These are phyloP conservation scores for Atta colombica DNA, from an alignment of 1,140 invertebrate genomes.

Conservation along the genomic window DNA sequence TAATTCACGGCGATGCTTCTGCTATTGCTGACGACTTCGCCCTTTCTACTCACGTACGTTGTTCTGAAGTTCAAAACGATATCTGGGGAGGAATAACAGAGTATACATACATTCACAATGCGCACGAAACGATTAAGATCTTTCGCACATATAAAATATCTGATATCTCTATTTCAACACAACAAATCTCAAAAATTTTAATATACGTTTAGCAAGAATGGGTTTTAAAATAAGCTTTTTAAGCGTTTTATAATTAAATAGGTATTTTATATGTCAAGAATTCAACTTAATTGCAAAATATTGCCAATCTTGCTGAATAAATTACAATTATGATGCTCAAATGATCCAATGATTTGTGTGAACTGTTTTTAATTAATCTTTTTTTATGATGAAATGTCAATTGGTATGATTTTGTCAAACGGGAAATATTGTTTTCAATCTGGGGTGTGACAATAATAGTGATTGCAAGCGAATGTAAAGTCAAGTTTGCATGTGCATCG, in stretches of 20 bases:
- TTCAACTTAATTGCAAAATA: background rate
- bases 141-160: background rate
- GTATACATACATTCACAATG: constrained; percentile 9
- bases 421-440: background rate
- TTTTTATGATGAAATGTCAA: background rate
- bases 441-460: constrained; percentile 8
- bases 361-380: background rate
- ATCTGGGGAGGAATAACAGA: constrained; percentile 90
- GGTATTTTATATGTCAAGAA: background rate
- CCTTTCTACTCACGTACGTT: constrained; percentile 99
- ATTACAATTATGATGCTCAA: background rate
- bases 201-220: background rate
- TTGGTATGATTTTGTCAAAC: background rate
- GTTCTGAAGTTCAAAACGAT: constrained; percentile 99
- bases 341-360: too few species aligned
- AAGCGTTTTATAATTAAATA: background rate
- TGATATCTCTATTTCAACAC: background rate
- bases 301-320: background rate
- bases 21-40: constrained; percentile 98
- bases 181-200: background rate
- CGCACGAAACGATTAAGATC: background rate
- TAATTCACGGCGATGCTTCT: constrained; percentile 96
- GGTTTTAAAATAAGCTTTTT: background rate
- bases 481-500: background rate
- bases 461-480: constrained; percentile 14